Percentiles rank a stretch among this genome's conserved stretches.
phyloP scores from a whole-genome alignment of 1,140 invertebrate species.

The Araneus ventricosus region DNA sequence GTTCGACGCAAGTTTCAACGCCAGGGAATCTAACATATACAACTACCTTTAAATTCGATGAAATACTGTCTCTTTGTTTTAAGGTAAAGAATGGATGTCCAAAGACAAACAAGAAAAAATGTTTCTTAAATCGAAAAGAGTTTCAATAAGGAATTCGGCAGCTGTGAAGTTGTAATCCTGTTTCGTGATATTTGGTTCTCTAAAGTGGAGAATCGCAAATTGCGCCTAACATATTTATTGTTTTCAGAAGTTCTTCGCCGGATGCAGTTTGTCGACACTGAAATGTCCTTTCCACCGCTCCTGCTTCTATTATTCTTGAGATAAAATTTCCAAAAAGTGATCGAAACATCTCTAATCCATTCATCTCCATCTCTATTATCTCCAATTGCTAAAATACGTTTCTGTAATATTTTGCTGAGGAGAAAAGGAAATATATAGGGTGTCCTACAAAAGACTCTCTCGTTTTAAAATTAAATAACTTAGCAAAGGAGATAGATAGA shows the following conservation, averaged over 20 bases:
- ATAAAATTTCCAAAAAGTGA: too few relatives aligned
- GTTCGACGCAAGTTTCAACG: not conserved
- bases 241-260: conserved; percentile 1
- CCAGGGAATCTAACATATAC: not conserved
- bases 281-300: too few relatives aligned
- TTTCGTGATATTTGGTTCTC: conserved; percentile 31
- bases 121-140: not conserved
- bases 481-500: too few relatives aligned
- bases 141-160: not conserved
- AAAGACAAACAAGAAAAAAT: conserved; percentile 49
- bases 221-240: not conserved
- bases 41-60: conserved; percentile 45
- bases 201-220: not conserved
- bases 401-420: too few relatives aligned
- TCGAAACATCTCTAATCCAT: too few relatives aligned
- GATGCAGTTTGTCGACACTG: too few relatives aligned
- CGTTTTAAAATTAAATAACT: too few relatives aligned
- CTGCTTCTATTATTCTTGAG: too few relatives aligned
- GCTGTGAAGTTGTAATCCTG: not conserved
- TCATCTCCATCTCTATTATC: too few relatives aligned
- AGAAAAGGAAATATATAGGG: too few relatives aligned
- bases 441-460: too few relatives aligned
- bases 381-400: too few relatives aligned
- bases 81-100: not conserved
- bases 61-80: conserved; percentile 22